Evolutionary conservation across 2,888 invertebrate species (phyloP).

Genomic region (Rhimphoctona megacephalus): DNA sequence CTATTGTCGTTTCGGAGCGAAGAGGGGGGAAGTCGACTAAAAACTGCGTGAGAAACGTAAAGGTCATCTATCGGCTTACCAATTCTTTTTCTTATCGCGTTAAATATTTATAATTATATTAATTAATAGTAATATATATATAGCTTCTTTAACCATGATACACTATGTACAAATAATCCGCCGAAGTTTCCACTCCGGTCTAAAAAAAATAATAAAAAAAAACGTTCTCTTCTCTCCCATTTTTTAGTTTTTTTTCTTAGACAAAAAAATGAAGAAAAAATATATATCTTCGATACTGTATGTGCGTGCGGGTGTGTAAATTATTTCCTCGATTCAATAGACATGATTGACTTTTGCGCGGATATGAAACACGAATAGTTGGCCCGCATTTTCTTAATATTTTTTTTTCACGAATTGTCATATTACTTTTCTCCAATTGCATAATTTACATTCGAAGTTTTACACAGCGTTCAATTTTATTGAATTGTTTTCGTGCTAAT

Average conservation of each 20-base stretch:
- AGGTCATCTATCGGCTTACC: conserved; percentile 64
- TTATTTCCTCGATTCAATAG: neutral
- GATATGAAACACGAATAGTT: neutral
- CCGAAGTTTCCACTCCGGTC: conserved; percentile 74
- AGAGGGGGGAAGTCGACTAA: conserved; percentile 28
- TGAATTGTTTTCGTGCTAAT: neutral
- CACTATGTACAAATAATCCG: conserved; percentile 82
- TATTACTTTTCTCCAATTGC: neutral
- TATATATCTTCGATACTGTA: conserved; percentile 3
- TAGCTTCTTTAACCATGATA: conserved; percentile 80
- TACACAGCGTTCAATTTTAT: conserved; percentile 50
- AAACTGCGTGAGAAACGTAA: conserved; percentile 61
- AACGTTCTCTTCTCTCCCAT: conserved; percentile 35
- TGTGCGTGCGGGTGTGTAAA: conserved; percentile 3
- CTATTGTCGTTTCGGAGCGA: conserved; percentile 25
- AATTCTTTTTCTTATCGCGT: conserved; percentile 73
- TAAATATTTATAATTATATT: conserved; percentile 81
- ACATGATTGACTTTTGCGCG: neutral
- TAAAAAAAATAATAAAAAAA: conserved; percentile 68
- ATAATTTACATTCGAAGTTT: conserved; percentile 11
- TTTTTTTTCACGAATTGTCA: neutral
- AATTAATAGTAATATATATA: conserved; percentile 75
- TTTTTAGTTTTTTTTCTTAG: conserved; percentile 28
- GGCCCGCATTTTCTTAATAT: neutral
- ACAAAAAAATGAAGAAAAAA: neutral